These are phyloP conservation scores for Gila robusta DNA, from an alignment of 2,797 vertebrate genomes.

Conservation along the genomic window DNA sequence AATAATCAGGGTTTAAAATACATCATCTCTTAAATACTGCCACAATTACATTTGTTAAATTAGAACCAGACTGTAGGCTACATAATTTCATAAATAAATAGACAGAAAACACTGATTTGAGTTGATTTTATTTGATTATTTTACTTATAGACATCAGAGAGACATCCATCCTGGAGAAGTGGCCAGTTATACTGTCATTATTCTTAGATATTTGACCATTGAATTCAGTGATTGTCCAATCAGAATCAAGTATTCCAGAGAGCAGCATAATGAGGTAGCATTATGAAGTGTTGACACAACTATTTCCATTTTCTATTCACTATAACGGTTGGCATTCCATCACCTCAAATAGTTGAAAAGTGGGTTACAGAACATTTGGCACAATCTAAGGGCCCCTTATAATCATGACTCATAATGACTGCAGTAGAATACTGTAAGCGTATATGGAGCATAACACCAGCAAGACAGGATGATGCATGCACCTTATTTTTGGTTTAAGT, in stretches of 20 bases:
- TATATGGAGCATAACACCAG: neutral
- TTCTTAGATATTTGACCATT: neutral
- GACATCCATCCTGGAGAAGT: neutral
- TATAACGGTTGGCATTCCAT: neutral
- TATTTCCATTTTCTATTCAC: slow-evolving; percentile 30
- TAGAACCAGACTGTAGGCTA: neutral
- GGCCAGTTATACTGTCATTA: neutral
- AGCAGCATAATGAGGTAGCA: neutral
- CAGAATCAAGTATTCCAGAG: slow-evolving; percentile 6
- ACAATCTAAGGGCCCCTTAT: slow-evolving; percentile 11
- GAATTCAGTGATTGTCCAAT: neutral
- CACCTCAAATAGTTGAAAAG: slow-evolving; percentile 18
- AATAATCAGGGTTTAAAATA: neutral
- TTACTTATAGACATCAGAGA: neutral
- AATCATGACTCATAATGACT: neutral
- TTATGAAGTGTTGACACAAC: slow-evolving; percentile 33
- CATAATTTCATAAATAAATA: neutral
- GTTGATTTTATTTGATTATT: neutral
- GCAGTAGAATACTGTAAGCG: neutral
- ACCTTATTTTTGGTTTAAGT: neutral
- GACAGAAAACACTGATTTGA: neutral
- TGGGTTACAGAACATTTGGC: slow-evolving; percentile 38
- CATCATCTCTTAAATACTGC: neutral
- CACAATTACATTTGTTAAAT: neutral
- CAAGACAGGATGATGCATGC: neutral